These are phyloP conservation scores for Aleiodes leptofemur DNA, from an alignment of 2,888 invertebrate genomes.

Conservation along the genomic window DNA sequence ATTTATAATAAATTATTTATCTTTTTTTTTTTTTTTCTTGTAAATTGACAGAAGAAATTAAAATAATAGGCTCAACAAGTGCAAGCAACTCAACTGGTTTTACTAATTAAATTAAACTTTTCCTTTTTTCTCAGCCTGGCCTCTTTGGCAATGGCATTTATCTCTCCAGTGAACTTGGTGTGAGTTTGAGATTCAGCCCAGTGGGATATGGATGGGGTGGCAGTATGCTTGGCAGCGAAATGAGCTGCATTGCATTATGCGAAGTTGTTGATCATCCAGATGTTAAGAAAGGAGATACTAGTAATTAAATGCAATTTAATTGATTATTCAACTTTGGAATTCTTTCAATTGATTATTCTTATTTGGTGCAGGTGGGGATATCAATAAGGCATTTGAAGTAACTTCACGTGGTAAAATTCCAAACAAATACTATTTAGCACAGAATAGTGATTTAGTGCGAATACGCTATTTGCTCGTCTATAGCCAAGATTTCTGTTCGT, in stretches of 20 bases:
- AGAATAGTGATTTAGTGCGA: conserved; percentile 85
- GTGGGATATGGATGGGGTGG: conserved; percentile 86
- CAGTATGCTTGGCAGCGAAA: conserved; percentile 84
- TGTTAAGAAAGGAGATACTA: conserved; percentile 73
- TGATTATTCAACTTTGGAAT: conserved; percentile 10
- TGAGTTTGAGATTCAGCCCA: conserved; percentile 84
- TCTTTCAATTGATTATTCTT: neutral
- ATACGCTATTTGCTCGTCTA: conserved; percentile 87
- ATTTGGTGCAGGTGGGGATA: conserved; percentile 59
- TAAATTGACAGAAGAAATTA: neutral
- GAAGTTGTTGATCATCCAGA: conserved; percentile 86
- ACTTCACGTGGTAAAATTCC: conserved; percentile 77
- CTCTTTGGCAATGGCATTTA: conserved; percentile 85
- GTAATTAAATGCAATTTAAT: conserved; percentile 55
- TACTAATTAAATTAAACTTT: neutral
- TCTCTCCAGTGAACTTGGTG: conserved; percentile 84
- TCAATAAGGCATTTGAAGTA: conserved; percentile 64
- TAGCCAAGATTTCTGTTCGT: conserved; percentile 66
- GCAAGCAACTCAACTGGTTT: neutral
- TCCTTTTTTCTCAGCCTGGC: conserved; percentile 56
- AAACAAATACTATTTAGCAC: conserved; percentile 84
- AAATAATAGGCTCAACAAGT: too few relatives aligned
- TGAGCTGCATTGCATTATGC: conserved; percentile 88
- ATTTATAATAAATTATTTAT: neutral
- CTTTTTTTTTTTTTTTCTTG: neutral